A percentile compares a stretch with the other conserved stretches of the same genome.
These are phyloP conservation scores for Cottus gobio DNA, from an alignment of 2,113 vertebrate genomes.

Conservation along the genomic window DNA sequence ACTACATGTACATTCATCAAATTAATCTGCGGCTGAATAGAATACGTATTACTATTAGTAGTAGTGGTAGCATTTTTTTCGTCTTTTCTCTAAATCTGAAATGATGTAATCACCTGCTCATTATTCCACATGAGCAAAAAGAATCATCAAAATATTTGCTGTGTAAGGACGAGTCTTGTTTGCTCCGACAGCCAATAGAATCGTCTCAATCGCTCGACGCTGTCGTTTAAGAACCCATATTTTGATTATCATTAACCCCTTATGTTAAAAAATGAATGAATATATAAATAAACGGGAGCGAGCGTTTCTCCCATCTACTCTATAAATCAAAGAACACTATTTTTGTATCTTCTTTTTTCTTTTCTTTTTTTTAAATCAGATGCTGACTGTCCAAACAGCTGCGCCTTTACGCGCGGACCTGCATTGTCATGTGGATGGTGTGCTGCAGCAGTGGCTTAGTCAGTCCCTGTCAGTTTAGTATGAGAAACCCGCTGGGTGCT, in stretches of 20 bases:
- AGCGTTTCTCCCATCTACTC: neutral
- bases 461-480: slow-evolving; percentile 35
- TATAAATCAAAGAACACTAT: neutral
- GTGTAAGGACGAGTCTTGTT: slow-evolving; percentile 75
- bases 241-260: slow-evolving; percentile 8
- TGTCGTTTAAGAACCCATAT: slow-evolving; percentile 48
- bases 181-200: slow-evolving; percentile 60
- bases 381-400: slow-evolving; percentile 26
- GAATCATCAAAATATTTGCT: slow-evolving; percentile 71
- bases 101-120: slow-evolving; percentile 13
- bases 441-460: slow-evolving; percentile 62
- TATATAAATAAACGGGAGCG: neutral
- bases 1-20: neutral
- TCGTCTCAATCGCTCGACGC: slow-evolving; percentile 29
- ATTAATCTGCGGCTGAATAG: neutral
- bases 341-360: too few species aligned
- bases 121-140: slow-evolving; percentile 48
- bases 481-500: slow-evolving; percentile 21
- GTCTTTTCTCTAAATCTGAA: neutral
- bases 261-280: neutral
- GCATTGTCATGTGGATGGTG: slow-evolving; percentile 67
- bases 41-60: neutral
- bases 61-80: neutral
- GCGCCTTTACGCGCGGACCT: slow-evolving; percentile 52
- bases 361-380: neutral